Percentiles rank a stretch among this genome's conserved stretches.
phyloP scores from a whole-genome alignment of 2,797 vertebrate species.

The Pangasius macronema region DNA sequence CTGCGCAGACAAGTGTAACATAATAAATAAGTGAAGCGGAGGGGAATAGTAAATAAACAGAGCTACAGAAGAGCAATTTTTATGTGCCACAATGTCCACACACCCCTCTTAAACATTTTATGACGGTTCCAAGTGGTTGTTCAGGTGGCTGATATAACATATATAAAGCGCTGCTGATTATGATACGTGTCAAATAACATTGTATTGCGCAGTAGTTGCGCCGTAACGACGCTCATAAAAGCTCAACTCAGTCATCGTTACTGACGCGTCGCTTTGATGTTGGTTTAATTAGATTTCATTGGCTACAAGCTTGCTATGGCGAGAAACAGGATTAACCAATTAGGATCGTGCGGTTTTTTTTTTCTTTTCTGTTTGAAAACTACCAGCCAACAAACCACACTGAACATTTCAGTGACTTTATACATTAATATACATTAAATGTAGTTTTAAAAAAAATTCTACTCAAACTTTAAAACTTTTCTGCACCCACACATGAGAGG shows the following conservation, averaged over 20 bases:
- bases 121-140: no score
- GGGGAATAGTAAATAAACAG: neutral
- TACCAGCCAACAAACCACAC: neutral
- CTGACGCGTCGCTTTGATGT: neutral
- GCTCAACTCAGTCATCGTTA: neutral
- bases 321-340: neutral
- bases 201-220: neutral
- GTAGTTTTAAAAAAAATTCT: neutral
- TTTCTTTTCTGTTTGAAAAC: neutral
- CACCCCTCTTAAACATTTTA: neutral
- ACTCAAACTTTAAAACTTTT: no score
- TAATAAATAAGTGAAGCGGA: neutral
- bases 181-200: neutral
- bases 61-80: neutral
- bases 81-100: neutral
- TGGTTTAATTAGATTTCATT: neutral
- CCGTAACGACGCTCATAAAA: constrained; percentile 10
- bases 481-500: no score
- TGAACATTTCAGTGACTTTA: neutral
- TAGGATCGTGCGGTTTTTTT: neutral
- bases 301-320: neutral
- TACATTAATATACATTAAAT: neutral
- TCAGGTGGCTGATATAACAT: neutral
- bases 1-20: neutral
- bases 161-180: neutral